These are phyloP conservation scores for Julus scandinavius DNA, from an alignment of 2,888 invertebrate genomes.

Conservation along the genomic window DNA sequence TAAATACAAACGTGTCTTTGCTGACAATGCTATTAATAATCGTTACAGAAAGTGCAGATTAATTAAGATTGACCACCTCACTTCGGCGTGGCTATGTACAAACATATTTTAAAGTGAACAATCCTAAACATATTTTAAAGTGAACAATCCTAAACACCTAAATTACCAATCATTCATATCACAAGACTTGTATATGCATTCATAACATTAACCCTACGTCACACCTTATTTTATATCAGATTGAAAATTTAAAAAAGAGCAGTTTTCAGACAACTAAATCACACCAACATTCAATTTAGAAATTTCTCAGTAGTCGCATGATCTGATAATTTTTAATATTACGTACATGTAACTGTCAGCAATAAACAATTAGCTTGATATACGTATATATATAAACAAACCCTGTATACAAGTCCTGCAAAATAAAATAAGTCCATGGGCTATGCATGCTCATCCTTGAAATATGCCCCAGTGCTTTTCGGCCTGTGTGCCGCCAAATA, in stretches of 20 bases:
- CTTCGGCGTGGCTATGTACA: not conserved
- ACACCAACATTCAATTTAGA: not conserved
- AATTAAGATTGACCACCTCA: constrained; percentile 26
- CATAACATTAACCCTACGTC: not conserved
- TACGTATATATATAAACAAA: too few species aligned
- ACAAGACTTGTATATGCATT: not conserved
- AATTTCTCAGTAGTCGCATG: too few species aligned
- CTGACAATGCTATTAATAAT: not conserved
- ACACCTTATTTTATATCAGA: constrained; percentile 8
- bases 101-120: not conserved
- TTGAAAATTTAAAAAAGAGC: not conserved
- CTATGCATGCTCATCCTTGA: too few species aligned
- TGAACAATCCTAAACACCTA: not conserved
- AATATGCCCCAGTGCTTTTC: too few species aligned
- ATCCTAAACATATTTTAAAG: not conserved
- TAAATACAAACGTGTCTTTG: not conserved
- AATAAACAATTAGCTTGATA: too few species aligned
- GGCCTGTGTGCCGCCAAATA: too few species aligned
- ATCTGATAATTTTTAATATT: too few species aligned
- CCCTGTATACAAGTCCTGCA: too few species aligned
- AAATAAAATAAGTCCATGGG: too few species aligned
- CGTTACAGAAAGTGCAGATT: not conserved
- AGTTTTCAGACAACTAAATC: not conserved
- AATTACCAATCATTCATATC: constrained; percentile 2
- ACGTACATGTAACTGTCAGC: too few species aligned